phyloP scores from a whole-genome alignment of 2,797 vertebrate genomes.

The Miichthys miiuy region DNA sequence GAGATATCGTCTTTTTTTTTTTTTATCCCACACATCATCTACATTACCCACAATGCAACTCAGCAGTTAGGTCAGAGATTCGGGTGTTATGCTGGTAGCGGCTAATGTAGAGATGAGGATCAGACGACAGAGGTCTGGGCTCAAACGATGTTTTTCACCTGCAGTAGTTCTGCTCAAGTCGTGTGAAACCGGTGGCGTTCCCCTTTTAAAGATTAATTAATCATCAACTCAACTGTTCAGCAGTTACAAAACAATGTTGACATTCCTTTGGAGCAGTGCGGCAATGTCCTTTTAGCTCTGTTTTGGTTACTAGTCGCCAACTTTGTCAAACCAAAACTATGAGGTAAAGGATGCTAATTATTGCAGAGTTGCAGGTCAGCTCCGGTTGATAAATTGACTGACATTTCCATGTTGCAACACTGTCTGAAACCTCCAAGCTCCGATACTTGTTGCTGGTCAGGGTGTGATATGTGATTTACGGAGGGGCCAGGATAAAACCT shows the following conservation, averaged over 20 bases:
- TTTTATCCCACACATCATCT: no score
- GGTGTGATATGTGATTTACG: constrained; percentile 7
- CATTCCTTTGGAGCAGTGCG: not conserved
- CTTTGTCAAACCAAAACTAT: not conserved
- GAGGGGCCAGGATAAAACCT: constrained; percentile 15
- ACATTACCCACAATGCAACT: not conserved
- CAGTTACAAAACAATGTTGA: no score
- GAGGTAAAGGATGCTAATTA: no score
- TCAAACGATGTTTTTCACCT: not conserved
- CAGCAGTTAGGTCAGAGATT: not conserved
- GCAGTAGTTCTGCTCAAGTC: not conserved
- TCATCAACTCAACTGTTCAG: no score
- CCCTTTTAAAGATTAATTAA: not conserved
- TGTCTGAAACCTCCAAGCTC: not conserved
- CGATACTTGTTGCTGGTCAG: no score
- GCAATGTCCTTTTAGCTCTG: not conserved
- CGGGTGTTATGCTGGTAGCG: not conserved
- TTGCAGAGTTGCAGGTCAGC: not conserved
- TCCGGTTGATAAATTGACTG: not conserved
- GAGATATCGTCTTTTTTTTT: not conserved
- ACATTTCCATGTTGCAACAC: not conserved
- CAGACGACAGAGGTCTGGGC: not conserved
- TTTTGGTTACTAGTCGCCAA: not conserved
- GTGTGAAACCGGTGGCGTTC: not conserved
- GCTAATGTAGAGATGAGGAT: not conserved